Base-by-base conservation (phyloP, 2,797 vertebrate species). In the Phataginus tricuspis region DNA sequence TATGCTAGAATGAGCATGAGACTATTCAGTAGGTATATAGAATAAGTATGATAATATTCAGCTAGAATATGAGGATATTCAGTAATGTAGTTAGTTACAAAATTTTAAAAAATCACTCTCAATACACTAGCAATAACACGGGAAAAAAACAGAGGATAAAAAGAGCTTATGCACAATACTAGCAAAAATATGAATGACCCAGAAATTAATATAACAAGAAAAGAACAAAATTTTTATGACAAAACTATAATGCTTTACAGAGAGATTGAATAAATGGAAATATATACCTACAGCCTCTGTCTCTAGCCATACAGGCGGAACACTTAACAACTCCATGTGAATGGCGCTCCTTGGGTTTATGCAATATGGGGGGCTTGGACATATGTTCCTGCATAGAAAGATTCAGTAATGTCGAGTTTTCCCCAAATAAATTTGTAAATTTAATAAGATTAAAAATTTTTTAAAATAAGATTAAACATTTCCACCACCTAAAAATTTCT, bases 141-240 rank as follows among this genome's bases (percentile, higher is more conserved):
- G 37, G 7, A 4, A 7, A 86, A 72, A 72, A 64, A 57, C 45
- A 91, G 45, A 87, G 45, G 53, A 39, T 75, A 69, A 69, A 77
- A 82, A 82, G 4, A 83, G 34, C 8, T 31, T 37, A 55, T 53
- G 94, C 45, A 72, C 19, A 78, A 78, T 2, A 61, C 66, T 34
- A 84, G 63, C 78, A 78, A 82, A 93, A 79, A 51, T 79, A 66
- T 61, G 37, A 92, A 66, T 78, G 85, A 80, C n/a, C 42, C 42
- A 72, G 79, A 85, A 59, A 68, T 63, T 74, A 92, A 64, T 42
- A 12, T 68, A 57, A 34, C 42, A 79, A 80, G 49, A 94, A 89
- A 64, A 39, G 45, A 37, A 79, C 55, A 55, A 55, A 34, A 61
- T 72, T 51, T 51, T 31, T 7, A 57, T 45, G 29, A 74, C 64